These are phyloP conservation scores for Vanessa tameamea DNA, from an alignment of 1,140 invertebrate genomes.

Conservation along the genomic window DNA sequence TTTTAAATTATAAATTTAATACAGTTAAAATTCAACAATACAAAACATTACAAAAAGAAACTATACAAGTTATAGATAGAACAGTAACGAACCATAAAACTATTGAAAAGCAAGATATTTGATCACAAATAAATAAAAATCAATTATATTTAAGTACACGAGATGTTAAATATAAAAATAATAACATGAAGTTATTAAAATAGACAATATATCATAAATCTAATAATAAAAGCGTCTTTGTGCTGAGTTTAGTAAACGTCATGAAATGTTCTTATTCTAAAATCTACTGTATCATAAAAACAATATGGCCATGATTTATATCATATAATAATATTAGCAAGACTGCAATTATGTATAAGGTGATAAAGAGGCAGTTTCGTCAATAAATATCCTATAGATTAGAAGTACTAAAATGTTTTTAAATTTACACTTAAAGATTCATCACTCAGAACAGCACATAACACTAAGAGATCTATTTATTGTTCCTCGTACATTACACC, in stretches of 20 bases:
- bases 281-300: conserved; percentile 36
- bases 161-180: conserved; percentile 24
- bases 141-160: conserved; percentile 46
- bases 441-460: conserved; percentile 21
- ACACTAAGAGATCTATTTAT: conserved; percentile 38
- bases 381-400: conserved; percentile 31
- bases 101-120: conserved; percentile 39
- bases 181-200: conserved; percentile 10
- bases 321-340: conserved; percentile 22
- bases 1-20: conserved; percentile 64
- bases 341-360: conserved; percentile 25
- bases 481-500: conserved; percentile 28
- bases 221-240: conserved; percentile 30
- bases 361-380: conserved; percentile 25
- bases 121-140: conserved; percentile 43
- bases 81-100: conserved; percentile 59
- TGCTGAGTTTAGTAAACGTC: conserved; percentile 24
- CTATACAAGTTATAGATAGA: conserved; percentile 61
- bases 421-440: conserved; percentile 26
- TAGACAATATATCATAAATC: conserved; percentile 18
- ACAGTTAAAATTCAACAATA: conserved; percentile 78
- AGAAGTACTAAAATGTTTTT: conserved; percentile 25
- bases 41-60: conserved; percentile 65
- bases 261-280: conserved; percentile 32
- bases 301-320: conserved; percentile 38